A percentile compares a stretch with the other conserved stretches of the same genome.
Evolutionary conservation across 2,113 vertebrate species (phyloP).

Genomic region (Cepphus grylle): DNA sequence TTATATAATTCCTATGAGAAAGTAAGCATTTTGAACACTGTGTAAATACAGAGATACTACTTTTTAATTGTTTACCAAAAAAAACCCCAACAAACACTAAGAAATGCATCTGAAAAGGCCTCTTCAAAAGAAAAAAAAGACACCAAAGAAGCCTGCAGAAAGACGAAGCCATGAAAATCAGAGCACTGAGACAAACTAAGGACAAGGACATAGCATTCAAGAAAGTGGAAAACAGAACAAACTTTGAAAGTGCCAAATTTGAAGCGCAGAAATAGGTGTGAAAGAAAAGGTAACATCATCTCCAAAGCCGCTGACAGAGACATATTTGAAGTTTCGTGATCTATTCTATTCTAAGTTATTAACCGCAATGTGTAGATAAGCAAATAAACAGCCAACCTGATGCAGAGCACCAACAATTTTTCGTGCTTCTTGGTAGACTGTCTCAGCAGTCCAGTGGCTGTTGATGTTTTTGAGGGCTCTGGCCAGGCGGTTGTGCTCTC

Average conservation of each 20-base stretch:
- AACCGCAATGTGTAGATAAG: background rate
- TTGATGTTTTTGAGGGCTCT: conserved; percentile 77
- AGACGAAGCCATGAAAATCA: background rate
- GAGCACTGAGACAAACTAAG: background rate
- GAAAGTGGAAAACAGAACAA: background rate
- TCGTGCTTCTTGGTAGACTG: conserved; percentile 86
- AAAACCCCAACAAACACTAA: too few species aligned
- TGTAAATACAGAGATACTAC: background rate
- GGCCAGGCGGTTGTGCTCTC: conserved; percentile 92
- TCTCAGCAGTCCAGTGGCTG: conserved; percentile 82
- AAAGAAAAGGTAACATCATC: background rate
- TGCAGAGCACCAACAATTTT: conserved; percentile 91
- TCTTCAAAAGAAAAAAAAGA: background rate
- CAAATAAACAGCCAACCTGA: conserved; percentile 78
- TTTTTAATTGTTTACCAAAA: background rate
- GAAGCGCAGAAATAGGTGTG: background rate
- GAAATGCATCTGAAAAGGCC: background rate
- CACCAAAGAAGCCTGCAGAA: background rate
- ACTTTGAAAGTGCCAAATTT: background rate
- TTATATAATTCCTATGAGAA: background rate
- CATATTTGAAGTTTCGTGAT: background rate
- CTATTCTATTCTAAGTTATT: background rate
- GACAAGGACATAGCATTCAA: background rate
- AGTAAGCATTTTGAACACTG: background rate
- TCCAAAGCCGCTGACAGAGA: background rate